A percentile compares a stretch with the other conserved stretches of the same genome.
phyloP scores from a whole-genome alignment of 2,113 vertebrate genomes.

The Mesitornis unicolor region DNA sequence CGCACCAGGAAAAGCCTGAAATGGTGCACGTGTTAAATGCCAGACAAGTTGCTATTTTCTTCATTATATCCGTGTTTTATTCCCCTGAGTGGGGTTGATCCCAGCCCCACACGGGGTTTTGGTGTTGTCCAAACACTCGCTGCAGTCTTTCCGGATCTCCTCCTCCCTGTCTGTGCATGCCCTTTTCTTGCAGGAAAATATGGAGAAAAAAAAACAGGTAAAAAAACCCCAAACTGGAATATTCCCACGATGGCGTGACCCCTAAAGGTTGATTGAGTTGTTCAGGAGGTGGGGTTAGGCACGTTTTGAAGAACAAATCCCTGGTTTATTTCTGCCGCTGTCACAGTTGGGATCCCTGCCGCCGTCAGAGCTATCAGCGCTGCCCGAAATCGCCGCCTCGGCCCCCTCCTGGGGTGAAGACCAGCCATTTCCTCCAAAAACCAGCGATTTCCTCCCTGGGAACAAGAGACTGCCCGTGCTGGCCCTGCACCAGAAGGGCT shows the following conservation, averaged over 20 bases:
- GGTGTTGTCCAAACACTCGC: not conserved
- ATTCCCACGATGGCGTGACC: rapidly evolving
- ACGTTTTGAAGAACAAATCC: not conserved
- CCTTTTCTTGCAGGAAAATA: not conserved
- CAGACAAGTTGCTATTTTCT: not conserved
- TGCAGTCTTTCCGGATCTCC: not conserved
- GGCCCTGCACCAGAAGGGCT: no score
- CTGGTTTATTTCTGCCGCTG: not conserved
- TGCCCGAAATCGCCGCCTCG: not conserved
- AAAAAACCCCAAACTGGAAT: not conserved
- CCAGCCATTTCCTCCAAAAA: no score
- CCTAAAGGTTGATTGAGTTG: not conserved
- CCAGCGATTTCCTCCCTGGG: no score
- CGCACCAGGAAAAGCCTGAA: not conserved
- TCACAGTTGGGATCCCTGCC: not conserved
- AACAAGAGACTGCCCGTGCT: not conserved
- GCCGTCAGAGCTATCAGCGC: not conserved
- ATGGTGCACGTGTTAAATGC: not conserved
- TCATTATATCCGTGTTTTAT: no score
- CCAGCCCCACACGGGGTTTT: not conserved
- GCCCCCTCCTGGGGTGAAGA: not conserved
- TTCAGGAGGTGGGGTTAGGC: not conserved
- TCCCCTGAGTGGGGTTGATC: no score
- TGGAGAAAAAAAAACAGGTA: rapidly evolving
- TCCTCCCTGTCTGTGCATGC: not conserved